phyloP scores from a whole-genome alignment of 2,797 vertebrate genomes.

The Alfaro cultratus region DNA sequence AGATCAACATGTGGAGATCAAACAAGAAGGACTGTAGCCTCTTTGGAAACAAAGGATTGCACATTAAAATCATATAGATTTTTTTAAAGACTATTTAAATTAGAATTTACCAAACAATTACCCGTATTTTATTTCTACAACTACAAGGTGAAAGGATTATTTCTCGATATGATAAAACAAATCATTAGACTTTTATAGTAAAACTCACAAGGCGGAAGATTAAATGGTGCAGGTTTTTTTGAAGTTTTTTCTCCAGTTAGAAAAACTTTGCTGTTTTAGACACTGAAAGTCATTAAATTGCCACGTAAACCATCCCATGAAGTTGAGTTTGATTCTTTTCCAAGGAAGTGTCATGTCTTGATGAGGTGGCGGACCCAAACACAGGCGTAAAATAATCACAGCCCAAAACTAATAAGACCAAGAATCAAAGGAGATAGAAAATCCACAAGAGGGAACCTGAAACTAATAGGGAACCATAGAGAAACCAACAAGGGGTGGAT shows the following conservation, averaged over 20 bases:
- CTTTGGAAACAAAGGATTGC: background rate
- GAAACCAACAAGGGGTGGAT: background rate
- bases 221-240: background rate
- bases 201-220: background rate
- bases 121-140: background rate
- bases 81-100: background rate
- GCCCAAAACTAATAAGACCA: background rate
- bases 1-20: constrained; percentile 26
- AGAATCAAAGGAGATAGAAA: background rate
- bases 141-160: background rate
- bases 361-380: background rate
- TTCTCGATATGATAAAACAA: background rate
- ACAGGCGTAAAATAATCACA: background rate
- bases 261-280: background rate
- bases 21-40: background rate
- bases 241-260: background rate
- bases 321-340: background rate
- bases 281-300: background rate
- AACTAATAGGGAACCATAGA: background rate
- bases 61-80: background rate
- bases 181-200: background rate
- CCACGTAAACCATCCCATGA: background rate
- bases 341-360: background rate
- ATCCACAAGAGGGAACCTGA: background rate
- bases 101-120: background rate